Conservation (phyloP, 2,113 vertebrate genomes). For the Cathartes aura region DNA sequence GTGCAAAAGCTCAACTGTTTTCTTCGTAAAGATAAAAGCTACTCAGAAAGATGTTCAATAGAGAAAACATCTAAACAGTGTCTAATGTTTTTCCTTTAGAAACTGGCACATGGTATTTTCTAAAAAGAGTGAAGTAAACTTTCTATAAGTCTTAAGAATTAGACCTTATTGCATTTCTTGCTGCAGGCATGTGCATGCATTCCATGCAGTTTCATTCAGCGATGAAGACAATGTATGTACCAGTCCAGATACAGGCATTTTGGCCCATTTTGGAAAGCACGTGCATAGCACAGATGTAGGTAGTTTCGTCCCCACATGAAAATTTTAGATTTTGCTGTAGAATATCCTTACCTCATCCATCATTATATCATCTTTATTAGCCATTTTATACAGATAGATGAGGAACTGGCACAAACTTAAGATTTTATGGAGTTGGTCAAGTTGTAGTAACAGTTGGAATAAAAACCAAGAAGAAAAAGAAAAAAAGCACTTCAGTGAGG, state of each 20-base stretch:
- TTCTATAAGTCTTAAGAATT: neutral
- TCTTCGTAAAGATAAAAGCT: neutral
- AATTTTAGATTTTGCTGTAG: neutral
- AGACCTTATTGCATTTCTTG: neutral
- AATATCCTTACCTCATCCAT: neutral
- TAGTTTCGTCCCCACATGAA: neutral
- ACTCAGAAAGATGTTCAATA: neutral
- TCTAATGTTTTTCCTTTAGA: neutral
- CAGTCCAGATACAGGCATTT: neutral
- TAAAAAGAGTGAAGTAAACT: neutral
- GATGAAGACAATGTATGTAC: neutral
- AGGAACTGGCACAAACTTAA: neutral
- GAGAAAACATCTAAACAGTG: neutral
- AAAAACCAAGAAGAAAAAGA: neutral
- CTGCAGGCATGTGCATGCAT: neutral
- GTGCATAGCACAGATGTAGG: accelerated
- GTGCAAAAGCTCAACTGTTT: neutral
- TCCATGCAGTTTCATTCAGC: neutral
- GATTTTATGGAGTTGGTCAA: neutral
- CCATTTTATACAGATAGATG: neutral
- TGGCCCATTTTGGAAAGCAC: neutral
- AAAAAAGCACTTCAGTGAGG: neutral
- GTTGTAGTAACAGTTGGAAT: neutral
- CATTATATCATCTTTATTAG: neutral
- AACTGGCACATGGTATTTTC: neutral